Evolutionary conservation across 2,113 vertebrate species (phyloP).

Genomic region (Bostrychus sinensis): DNA sequence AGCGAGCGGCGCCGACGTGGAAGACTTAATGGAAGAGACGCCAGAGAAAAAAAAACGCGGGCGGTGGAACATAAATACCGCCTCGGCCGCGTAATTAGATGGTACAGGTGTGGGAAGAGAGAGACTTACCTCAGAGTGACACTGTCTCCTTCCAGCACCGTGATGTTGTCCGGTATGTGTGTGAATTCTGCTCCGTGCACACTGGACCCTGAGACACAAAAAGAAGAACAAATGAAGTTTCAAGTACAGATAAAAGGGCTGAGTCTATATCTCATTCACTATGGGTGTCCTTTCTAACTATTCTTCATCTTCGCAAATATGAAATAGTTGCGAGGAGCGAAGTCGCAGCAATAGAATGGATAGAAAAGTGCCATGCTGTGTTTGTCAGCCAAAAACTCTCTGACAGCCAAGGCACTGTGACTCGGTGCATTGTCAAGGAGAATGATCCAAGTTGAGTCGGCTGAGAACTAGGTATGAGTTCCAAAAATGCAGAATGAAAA

Average conservation of each 20-base stretch:
- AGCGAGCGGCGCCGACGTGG: slow-evolving; percentile 24
- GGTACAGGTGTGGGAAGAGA: slow-evolving; percentile 64
- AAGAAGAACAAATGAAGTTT: slow-evolving; percentile 45
- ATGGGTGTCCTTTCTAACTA: too few relatives aligned
- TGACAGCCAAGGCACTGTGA: too few relatives aligned
- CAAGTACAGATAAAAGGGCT: slow-evolving; percentile 23
- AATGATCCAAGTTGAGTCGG: too few relatives aligned
- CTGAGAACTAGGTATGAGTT: too few relatives aligned
- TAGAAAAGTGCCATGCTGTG: too few relatives aligned
- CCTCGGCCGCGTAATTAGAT: slow-evolving; percentile 56
- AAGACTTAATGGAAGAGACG: slow-evolving; percentile 47
- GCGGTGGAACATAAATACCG: slow-evolving; percentile 47
- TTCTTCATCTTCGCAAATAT: too few relatives aligned
- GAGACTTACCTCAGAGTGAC: slow-evolving; percentile 78
- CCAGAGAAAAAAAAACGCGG: slow-evolving; percentile 33
- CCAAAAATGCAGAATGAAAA: too few relatives aligned
- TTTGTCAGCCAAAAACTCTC: too few relatives aligned
- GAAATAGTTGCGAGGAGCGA: too few relatives aligned
- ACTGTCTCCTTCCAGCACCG: slow-evolving; percentile 80
- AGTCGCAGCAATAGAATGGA: too few relatives aligned
- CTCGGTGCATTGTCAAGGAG: too few relatives aligned
- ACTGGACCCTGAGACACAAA: slow-evolving; percentile 72
- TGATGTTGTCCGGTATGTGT: slow-evolving; percentile 83
- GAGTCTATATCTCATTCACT: too few relatives aligned
- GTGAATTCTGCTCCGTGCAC: slow-evolving; percentile 72